Conservation (phyloP, 2,888 invertebrate genomes). For the Carpatolechia fugitivella region DNA sequence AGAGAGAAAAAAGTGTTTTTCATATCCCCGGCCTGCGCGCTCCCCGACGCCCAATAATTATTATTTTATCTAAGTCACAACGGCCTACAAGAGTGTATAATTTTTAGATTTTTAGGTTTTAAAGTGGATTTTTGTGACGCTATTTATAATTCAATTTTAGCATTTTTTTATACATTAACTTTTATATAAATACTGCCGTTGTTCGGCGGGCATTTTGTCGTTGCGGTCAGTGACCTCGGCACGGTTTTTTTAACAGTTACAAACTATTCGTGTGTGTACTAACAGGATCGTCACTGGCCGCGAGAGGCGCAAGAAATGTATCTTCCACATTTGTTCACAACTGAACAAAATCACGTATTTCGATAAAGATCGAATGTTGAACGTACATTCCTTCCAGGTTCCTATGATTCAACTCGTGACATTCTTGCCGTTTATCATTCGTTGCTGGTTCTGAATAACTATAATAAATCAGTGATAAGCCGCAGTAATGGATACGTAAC, state of each 20-base stretch:
- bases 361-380: not conserved
- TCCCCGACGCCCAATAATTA: slow-evolving; percentile 26
- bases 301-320: slow-evolving; percentile 11
- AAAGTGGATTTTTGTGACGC: slow-evolving; percentile 41
- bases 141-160: slow-evolving; percentile 62
- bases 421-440: not conserved
- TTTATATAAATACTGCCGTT: slow-evolving; percentile 32
- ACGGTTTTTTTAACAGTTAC: no score
- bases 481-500: not conserved
- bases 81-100: slow-evolving; percentile 66
- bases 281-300: slow-evolving; percentile 24
- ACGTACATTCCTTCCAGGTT: not conserved
- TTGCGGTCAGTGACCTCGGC: slow-evolving; percentile 38
- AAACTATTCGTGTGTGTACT: not conserved
- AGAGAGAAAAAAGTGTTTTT: not conserved
- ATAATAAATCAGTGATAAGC: no score
- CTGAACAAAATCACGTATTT: not conserved
- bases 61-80: slow-evolving; percentile 62
- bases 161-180: slow-evolving; percentile 51
- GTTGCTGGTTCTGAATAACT: no score
- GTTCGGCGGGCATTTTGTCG: slow-evolving; percentile 44
- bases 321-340: not conserved
- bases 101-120: slow-evolving; percentile 55
- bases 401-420: not conserved
- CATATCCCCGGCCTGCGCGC: slow-evolving; percentile 17